Base-by-base conservation (phyloP, 1,140 invertebrate species). In the Drosophila ananassae region DNA sequence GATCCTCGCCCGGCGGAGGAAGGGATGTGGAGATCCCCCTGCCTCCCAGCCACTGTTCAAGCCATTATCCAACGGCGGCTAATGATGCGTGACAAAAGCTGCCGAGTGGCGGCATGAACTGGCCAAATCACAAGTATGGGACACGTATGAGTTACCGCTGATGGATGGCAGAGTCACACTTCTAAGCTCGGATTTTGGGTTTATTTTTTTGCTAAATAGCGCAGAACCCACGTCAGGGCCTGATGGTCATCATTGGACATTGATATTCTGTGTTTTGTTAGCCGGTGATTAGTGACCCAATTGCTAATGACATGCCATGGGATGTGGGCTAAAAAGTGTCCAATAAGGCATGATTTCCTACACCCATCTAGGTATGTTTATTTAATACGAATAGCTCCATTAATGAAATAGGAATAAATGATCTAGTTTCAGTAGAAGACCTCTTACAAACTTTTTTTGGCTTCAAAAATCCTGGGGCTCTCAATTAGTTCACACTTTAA, bases 81-180 rank as follows among this genome's bases (percentile, higher is more conserved):
- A 87, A 85, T 85, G 81, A 87, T 66, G 74, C 78, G 83, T 74
- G 73, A 75, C 78, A 58, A 73, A 73, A 53, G 55, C 46, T 47
- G 57, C 48, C 67, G 46, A 69, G 73, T 47, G 58, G 25, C 13
- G 69, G 21, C 62, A 79, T 74, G 73, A 80, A 59, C 67, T 78
- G 78, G 57, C 82, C 69, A 81, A 87, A 87, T 75, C 61, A 17
- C 17, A 17, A 17, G 34, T 60, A 50, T 72, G 50, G 41, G n/a
- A 46, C 64, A 72, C 55, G 73, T 74, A 48, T 66, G 79, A 48
- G 46, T 54, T 60, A 30, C 34, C 61, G 54, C 41, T 44, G 41
- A 44, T 44, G 41, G 37, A 37, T 62, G 17, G 17, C 17, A 17
- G 17, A 17, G 17, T 17, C 17, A 17, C 17, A 17, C 25, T 28